Evolutionary conservation across 1,140 invertebrate genomes (phyloP).

Genomic region (Catajapyx aquilonaris): DNA sequence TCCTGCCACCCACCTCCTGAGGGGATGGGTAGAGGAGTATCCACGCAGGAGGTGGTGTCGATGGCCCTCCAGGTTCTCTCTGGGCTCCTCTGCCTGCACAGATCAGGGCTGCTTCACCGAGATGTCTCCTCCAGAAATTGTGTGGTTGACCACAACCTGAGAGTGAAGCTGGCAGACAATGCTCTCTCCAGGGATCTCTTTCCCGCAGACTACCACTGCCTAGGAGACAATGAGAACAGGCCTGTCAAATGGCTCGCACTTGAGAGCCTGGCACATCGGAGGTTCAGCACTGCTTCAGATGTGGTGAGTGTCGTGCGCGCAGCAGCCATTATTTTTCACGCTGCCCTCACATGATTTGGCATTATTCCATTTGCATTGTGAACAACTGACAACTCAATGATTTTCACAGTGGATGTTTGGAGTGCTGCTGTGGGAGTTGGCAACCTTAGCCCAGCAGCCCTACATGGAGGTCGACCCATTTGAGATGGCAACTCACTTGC

Average conservation of each 20-base stretch:
- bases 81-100: slow-evolving; percentile 33
- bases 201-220: slow-evolving; percentile 36
- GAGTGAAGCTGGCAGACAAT: slow-evolving; percentile 32
- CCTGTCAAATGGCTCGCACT: slow-evolving; percentile 39
- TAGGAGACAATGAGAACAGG: slow-evolving; percentile 36
- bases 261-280: slow-evolving; percentile 27
- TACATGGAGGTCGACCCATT: slow-evolving; percentile 35
- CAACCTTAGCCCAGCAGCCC: slow-evolving; percentile 34
- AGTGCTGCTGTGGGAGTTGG: slow-evolving; percentile 39
- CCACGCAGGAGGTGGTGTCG: slow-evolving; percentile 34
- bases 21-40: slow-evolving; percentile 17
- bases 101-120: slow-evolving; percentile 32
- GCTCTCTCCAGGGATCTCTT: slow-evolving; percentile 36
- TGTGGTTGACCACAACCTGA: slow-evolving; percentile 28
- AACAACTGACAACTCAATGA: slow-evolving; percentile 5
- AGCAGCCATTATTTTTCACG: neutral
- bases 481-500: slow-evolving; percentile 31
- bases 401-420: slow-evolving; percentile 37
- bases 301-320: slow-evolving; percentile 21
- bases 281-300: slow-evolving; percentile 30
- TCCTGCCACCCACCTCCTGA: slow-evolving; percentile 11
- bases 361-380: no score
- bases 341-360: no score
- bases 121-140: slow-evolving; percentile 35
- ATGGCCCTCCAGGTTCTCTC: slow-evolving; percentile 31